Conservation (phyloP, 2,113 vertebrate genomes). For the Addax nasomaculatus region DNA sequence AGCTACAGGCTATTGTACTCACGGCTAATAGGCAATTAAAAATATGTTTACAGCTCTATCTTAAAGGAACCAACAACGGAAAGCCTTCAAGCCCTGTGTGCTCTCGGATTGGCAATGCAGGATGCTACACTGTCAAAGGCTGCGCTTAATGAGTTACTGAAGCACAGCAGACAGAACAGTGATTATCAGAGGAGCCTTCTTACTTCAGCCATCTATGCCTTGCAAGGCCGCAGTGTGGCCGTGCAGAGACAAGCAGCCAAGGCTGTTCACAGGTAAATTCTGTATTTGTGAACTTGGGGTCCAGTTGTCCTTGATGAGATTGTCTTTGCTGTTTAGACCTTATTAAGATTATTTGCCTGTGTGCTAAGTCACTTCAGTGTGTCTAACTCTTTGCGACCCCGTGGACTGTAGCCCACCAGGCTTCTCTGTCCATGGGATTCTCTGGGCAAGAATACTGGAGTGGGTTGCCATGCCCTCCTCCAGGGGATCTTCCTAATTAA, state of each 20-base stretch:
- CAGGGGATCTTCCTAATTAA: not conserved
- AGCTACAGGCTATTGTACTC: not conserved
- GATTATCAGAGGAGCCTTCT: slow-evolving; percentile 89
- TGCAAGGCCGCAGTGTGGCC: slow-evolving; percentile 86
- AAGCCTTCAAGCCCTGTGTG: slow-evolving; percentile 92
- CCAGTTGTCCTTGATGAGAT: not conserved
- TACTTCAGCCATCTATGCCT: slow-evolving; percentile 84
- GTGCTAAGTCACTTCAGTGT: not conserved
- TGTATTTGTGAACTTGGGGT: not conserved
- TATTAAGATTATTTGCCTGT: not conserved
- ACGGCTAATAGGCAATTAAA: not conserved
- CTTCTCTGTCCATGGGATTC: not conserved
- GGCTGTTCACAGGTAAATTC: slow-evolving; percentile 90
- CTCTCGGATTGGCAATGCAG: slow-evolving; percentile 88
- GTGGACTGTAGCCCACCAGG: not conserved
- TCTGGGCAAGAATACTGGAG: not conserved
- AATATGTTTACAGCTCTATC: slow-evolving; percentile 84
- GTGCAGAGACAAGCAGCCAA: slow-evolving; percentile 89
- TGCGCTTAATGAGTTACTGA: slow-evolving; percentile 91
- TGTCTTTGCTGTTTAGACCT: not conserved
- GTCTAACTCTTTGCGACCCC: not conserved
- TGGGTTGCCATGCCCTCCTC: not conserved
- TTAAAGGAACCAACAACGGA: slow-evolving; percentile 90
- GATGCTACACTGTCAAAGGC: slow-evolving; percentile 91
- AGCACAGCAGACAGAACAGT: slow-evolving; percentile 75